Conservation (phyloP, 2,113 vertebrate species). For the Meleagris gallopavo region DNA sequence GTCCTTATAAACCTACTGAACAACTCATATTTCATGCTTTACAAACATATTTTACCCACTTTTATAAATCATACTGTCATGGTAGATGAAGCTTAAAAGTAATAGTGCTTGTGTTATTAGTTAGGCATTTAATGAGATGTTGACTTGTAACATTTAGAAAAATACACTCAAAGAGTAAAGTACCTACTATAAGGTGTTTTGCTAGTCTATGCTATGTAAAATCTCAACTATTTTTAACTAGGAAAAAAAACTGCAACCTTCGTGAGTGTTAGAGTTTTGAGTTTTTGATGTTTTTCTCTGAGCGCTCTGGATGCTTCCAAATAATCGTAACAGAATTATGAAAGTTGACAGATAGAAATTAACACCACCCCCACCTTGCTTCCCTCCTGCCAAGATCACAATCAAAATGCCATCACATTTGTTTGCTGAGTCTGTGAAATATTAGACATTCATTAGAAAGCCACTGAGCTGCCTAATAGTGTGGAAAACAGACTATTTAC, state of each 20-base stretch:
- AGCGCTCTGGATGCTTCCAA: background rate
- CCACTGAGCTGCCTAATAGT: conserved; percentile 23
- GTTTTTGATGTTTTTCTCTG: background rate
- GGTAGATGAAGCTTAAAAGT: background rate
- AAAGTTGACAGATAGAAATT: conserved; percentile 1
- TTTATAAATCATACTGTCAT: background rate
- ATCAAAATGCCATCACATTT: background rate
- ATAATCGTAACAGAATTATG: background rate
- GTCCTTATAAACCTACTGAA: background rate
- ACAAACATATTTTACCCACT: background rate
- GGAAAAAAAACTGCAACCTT: background rate
- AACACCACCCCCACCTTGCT: background rate
- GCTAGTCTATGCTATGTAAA: background rate
- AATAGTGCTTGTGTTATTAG: background rate
- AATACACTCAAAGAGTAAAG: background rate
- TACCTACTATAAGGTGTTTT: background rate
- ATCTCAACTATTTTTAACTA: background rate
- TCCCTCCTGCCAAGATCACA: background rate
- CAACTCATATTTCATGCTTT: background rate
- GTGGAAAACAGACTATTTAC: background rate
- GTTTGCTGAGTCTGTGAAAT: background rate
- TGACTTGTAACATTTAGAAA: background rate
- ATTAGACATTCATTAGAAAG: conserved; percentile 30
- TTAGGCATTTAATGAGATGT: background rate
- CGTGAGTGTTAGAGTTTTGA: background rate